phyloP scores from a whole-genome alignment of 1,140 invertebrate species.

The Ridgeia piscesae region DNA sequence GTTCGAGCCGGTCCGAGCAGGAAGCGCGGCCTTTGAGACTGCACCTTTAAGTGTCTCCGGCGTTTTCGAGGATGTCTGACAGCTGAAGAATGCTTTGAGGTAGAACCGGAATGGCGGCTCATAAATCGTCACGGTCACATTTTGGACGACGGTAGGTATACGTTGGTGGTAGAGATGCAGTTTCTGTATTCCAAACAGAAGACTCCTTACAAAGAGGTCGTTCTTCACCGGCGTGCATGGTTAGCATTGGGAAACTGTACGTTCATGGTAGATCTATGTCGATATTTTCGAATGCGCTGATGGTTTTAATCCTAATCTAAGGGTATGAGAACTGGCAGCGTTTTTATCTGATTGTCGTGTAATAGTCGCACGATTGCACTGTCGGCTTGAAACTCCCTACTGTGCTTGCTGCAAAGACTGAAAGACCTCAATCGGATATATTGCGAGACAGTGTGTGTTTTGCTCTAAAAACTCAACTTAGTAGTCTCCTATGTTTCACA shows the following conservation, averaged over 20 bases:
- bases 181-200: not conserved
- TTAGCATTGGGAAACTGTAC: not conserved
- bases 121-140: not conserved
- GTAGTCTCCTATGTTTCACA: too few relatives aligned
- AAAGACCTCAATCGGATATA: too few relatives aligned
- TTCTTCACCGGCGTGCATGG: not conserved
- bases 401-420: not conserved
- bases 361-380: not conserved
- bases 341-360: not conserved
- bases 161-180: not conserved
- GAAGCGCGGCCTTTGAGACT: not conserved
- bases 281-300: not conserved
- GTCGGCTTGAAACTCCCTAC: not conserved
- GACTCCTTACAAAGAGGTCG: not conserved
- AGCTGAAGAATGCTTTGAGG: not conserved
- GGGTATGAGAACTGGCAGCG: not conserved
- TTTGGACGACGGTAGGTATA: slow-evolving; percentile 3
- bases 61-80: not conserved
- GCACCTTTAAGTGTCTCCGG: not conserved
- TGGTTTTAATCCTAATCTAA: not conserved
- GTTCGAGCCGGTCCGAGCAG: not conserved
- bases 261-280: not conserved
- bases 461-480: too few relatives aligned
- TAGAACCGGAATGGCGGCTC: not conserved
- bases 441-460: too few relatives aligned